Percentiles rank a stretch among this genome's conserved stretches.
phyloP scores from a whole-genome alignment of 2,113 vertebrate genomes.

The Chlorodrepanis virens region DNA sequence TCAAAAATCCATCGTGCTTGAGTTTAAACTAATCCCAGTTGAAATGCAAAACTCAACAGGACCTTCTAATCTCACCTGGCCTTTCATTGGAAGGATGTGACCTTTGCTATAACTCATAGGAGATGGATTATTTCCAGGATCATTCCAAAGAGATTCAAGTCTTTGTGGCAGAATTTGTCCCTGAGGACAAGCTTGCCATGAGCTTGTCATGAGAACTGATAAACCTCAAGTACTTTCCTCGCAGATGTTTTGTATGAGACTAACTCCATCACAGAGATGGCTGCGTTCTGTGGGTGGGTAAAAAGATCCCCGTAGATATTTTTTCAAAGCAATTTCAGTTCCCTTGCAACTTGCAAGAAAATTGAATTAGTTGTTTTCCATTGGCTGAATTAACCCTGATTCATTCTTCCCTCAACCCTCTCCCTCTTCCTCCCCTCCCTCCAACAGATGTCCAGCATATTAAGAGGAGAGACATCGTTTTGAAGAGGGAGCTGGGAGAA shows the following conservation, averaged over 20 bases:
- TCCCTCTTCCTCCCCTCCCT: constrained; percentile 55
- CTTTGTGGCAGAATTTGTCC: background rate
- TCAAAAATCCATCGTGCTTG: background rate
- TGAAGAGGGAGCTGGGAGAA: constrained; percentile 96
- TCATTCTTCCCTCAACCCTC: constrained; percentile 25
- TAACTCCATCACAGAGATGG: background rate
- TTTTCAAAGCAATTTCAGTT: background rate
- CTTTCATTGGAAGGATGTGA: background rate
- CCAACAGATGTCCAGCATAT: constrained; percentile 93
- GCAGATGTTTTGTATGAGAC: constrained; percentile 24
- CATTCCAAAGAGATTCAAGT: background rate
- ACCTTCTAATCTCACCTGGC: background rate
- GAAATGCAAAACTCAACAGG: background rate
- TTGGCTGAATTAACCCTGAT: constrained; percentile 56
- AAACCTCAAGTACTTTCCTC: background rate
- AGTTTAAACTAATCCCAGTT: background rate
- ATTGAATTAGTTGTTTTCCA: constrained; percentile 46
- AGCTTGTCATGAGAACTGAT: background rate
- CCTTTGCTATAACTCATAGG: background rate
- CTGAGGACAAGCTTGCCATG: background rate
- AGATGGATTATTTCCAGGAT: background rate
- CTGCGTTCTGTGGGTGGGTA: background rate
- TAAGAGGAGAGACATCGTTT: constrained; percentile 94
- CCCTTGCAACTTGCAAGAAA: constrained; percentile 8
- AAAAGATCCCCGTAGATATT: constrained; percentile 33